Conservation (phyloP, 2,113 vertebrate genomes). For the Peucedramus taeniatus region DNA sequence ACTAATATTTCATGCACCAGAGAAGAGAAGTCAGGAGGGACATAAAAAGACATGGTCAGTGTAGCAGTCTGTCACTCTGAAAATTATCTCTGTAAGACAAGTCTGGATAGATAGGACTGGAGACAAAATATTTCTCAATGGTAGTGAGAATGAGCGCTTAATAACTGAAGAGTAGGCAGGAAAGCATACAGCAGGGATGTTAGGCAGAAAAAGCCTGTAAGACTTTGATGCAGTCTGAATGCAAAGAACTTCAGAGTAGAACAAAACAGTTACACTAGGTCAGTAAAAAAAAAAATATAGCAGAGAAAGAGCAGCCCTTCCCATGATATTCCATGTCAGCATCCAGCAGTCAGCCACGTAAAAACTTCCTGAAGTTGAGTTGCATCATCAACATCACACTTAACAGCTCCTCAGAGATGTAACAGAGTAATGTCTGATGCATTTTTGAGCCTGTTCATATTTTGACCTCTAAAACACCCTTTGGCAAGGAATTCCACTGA, state of each 20-base stretch:
- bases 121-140: background rate
- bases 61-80: background rate
- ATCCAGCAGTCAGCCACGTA: background rate
- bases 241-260: background rate
- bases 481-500: background rate
- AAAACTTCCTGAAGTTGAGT: background rate
- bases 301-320: background rate
- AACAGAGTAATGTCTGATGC: background rate
- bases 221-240: background rate
- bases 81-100: background rate
- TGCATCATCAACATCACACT: background rate
- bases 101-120: background rate
- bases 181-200: background rate
- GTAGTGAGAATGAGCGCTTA: background rate
- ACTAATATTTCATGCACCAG: background rate
- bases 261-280: background rate
- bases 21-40: background rate
- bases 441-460: background rate
- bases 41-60: background rate
- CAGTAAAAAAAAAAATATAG: background rate
- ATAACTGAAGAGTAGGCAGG: background rate
- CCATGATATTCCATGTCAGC: background rate
- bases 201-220: background rate
- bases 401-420: background rate
- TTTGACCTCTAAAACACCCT: background rate